Evolutionary conservation across 2,113 vertebrate genomes (phyloP).

Genomic region (Siphamia tubifer): DNA sequence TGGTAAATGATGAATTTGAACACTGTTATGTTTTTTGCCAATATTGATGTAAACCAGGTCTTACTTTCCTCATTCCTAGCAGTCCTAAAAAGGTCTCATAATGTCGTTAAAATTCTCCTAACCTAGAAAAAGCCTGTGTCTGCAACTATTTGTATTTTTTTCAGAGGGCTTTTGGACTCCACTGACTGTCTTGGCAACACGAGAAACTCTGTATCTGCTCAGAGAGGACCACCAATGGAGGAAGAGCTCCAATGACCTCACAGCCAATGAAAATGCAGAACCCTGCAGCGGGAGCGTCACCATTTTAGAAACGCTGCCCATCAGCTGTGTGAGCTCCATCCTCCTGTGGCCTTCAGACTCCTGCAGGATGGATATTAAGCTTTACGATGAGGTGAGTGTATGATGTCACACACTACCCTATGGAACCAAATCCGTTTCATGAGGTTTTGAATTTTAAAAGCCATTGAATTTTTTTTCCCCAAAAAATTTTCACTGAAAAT

Average conservation of each 20-base stretch:
- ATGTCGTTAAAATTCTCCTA: too few relatives aligned
- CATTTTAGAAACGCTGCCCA: conserved; percentile 73
- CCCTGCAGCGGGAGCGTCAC: conserved; percentile 45
- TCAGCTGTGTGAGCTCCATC: conserved; percentile 83
- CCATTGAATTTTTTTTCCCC: too few relatives aligned
- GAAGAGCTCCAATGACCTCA: conserved; percentile 31
- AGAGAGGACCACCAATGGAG: conserved; percentile 81
- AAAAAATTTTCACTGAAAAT: too few relatives aligned
- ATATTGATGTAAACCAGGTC: too few relatives aligned
- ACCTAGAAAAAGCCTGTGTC: too few relatives aligned
- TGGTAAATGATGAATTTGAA: too few relatives aligned
- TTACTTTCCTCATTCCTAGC: too few relatives aligned
- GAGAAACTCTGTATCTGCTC: conserved; percentile 79
- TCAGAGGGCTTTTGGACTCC: conserved; percentile 69
- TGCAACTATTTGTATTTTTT: not conserved
- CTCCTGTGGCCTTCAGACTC: conserved; percentile 82
- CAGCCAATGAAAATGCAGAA: conserved; percentile 2
- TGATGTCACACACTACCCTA: not conserved
- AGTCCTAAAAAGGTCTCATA: too few relatives aligned
- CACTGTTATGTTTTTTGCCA: too few relatives aligned
- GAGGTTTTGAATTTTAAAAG: too few relatives aligned
- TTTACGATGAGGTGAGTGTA: conserved; percentile 91
- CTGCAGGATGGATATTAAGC: conserved; percentile 82
- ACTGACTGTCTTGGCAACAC: conserved; percentile 74
- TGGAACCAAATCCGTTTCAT: too few relatives aligned